A percentile compares a stretch with the other conserved stretches of the same genome.
phyloP scores from a whole-genome alignment of 1,140 invertebrate genomes.

The Vanessa atalanta region DNA sequence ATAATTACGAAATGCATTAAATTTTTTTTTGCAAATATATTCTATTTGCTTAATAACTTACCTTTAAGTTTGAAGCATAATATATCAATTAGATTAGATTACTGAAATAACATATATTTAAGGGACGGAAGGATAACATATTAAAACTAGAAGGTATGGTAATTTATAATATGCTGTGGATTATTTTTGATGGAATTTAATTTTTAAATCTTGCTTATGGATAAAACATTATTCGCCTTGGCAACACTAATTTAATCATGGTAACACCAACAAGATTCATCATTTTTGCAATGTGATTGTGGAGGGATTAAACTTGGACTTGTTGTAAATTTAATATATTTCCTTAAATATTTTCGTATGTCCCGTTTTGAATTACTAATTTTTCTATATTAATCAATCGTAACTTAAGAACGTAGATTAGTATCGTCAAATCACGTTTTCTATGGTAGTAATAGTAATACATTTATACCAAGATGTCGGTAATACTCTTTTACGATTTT shows the following conservation, averaged over 20 bases:
- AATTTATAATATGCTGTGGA: not conserved
- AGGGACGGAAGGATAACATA: too few relatives aligned
- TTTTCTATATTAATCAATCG: constrained; percentile 52
- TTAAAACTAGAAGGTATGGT: too few relatives aligned
- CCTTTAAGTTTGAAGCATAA: too few relatives aligned
- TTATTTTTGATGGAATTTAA: not conserved
- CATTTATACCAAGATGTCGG: constrained; percentile 76
- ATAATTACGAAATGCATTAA: too few relatives aligned
- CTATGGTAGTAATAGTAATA: constrained; percentile 50
- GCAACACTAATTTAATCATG: constrained; percentile 18
- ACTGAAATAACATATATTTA: too few relatives aligned
- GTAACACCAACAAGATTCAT: constrained; percentile 40
- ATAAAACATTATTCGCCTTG: not conserved
- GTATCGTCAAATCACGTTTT: constrained; percentile 47
- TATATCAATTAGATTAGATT: too few relatives aligned
- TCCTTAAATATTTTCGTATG: constrained; percentile 62
- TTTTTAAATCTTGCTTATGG: constrained; percentile 2
- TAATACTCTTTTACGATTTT: constrained; percentile 76
- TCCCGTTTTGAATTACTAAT: constrained; percentile 52
- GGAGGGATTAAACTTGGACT: constrained; percentile 60
- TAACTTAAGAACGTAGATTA: constrained; percentile 42
- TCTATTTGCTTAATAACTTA: too few relatives aligned
- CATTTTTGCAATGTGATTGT: constrained; percentile 79
- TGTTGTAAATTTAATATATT: constrained; percentile 60
- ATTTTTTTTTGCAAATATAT: too few relatives aligned